Evolutionary conservation across 1,140 invertebrate genomes (phyloP), one percentile per base, ranked within the genome.

Genomic region (Sarcophaga bullata): DNA sequence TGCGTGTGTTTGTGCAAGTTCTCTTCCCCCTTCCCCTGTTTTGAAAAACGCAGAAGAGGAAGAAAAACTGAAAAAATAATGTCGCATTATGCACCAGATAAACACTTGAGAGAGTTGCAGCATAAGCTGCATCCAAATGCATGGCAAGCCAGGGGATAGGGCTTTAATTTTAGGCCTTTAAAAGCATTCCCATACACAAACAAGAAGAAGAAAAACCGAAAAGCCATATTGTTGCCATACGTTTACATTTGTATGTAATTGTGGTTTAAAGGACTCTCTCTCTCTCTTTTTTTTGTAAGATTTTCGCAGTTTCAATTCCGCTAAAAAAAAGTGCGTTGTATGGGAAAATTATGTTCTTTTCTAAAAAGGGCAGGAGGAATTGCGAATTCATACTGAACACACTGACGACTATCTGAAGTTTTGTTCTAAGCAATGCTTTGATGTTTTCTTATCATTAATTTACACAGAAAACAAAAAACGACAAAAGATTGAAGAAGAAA

Each of bases 61-160:
- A 68, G n/a, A n/a, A 37, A 37, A 37, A 37, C 25, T 37, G 25
- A 37, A 37, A 37, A 78, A 78, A 78, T 49, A 78, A 78, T 78
- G 48, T 78, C 48, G 75, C 48, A 50, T 75, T 75, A 75, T 75
- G 46, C 73, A 50, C 48, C 75, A 78, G 75, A 52, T 78, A 78
- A 78, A 78, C 75, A 78, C 75, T 78, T 78, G 75, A 78, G 75
- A 50, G 17, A 46, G 75, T 52, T 78, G 48, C 17, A 19, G 17
- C 19, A 19, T 25, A 9, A 68, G 19, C 75, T 78, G 75, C 75
- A 78, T 50, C 49, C 50, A 19, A 78, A 78, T 25, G 48, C 48
- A 50, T n/a, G 3, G 73, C 25, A 17, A 19, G 8, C 19, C 19
- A 19, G 1, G 9, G 17, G 11, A 9, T 19, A n/a, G 15, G 17